Evolutionary conservation across 2,797 vertebrate genomes (phyloP), one percentile per base, ranked within the genome.

Genomic region (Gymnothorax javanicus): DNA sequence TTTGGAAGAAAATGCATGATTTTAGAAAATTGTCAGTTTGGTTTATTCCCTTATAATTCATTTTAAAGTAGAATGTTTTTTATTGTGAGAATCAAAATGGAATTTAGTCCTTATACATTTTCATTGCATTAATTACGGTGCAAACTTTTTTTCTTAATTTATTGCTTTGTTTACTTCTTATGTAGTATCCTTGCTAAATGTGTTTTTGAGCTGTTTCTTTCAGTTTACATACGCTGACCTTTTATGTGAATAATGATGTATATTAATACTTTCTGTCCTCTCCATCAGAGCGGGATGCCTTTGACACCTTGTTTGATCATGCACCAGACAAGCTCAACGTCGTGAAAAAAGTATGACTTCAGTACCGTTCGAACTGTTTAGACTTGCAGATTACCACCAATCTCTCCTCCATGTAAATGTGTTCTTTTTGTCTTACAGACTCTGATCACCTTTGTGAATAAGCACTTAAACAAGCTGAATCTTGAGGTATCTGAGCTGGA

Each of bases 281-380:
- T 85, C 79, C 57, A 52, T 84, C 93, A 97, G 97, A 97, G 91
- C 94, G 97, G 23, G 97, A 97, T 85, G 97, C 97, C 15, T 97
- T 97, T 27, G 97, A 97, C 90, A 97, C 97, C 13, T 92, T 97
- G 84, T 97, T 97, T 88, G 96, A 97, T 90, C 97, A 97, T 0
- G 97, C 97, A 43, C 97, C 97, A 11, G 97, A 97, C 93, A 97
- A 97, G 85, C 96, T 97, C 88, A 97, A 97, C 9, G 97, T 97
- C 67, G 97, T 97, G 85, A 97, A 97, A 93, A 97, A 97, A 96
- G 97, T 97, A 90, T 6, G 81, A 50, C 43, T 59, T 73, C n/a
- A 83, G 64, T 5, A n/a, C 56, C 11, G 82, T 27, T 50, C 33
- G 43, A n/a, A 33, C 56, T 12, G 43, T 11, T 6, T 43, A 17